Evolutionary conservation across 37 sponge, comb jelly and placozoan species (phyloP).

Genomic region (Spongilla lacustris): DNA sequence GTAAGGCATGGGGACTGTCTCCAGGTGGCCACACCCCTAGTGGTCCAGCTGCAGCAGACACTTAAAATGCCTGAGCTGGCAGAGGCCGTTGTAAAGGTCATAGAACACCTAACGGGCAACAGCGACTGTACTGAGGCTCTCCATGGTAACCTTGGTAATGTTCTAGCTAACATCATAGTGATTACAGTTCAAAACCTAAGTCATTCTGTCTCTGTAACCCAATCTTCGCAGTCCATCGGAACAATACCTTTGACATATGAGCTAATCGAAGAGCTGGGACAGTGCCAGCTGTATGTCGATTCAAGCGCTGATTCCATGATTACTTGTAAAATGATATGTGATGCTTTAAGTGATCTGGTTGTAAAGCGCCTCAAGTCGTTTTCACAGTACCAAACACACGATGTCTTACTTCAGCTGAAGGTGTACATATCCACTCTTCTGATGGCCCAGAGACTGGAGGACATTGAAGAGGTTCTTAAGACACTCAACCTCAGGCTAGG

Average conservation of each 20-base stretch:
- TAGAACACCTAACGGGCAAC: background rate
- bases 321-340: background rate
- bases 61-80: background rate
- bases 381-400: background rate
- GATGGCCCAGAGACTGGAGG: background rate
- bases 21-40: background rate
- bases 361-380: background rate
- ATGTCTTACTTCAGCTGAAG: background rate
- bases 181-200: conserved; percentile 17
- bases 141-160: background rate
- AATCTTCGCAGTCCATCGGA: background rate
- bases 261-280: background rate
- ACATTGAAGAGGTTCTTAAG: background rate
- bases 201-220: background rate
- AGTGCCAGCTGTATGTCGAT: background rate
- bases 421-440: background rate
- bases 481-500: background rate
- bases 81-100: background rate
- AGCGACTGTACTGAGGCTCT: background rate
- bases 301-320: background rate
- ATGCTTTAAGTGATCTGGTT: background rate
- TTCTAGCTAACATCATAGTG: conserved; percentile 5
- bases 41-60: background rate
- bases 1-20: background rate
- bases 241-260: background rate